Percentiles rank a stretch among this genome's conserved stretches.
phyloP scores from a whole-genome alignment of 2,888 invertebrate genomes.

The Criorhina ranunculi region DNA sequence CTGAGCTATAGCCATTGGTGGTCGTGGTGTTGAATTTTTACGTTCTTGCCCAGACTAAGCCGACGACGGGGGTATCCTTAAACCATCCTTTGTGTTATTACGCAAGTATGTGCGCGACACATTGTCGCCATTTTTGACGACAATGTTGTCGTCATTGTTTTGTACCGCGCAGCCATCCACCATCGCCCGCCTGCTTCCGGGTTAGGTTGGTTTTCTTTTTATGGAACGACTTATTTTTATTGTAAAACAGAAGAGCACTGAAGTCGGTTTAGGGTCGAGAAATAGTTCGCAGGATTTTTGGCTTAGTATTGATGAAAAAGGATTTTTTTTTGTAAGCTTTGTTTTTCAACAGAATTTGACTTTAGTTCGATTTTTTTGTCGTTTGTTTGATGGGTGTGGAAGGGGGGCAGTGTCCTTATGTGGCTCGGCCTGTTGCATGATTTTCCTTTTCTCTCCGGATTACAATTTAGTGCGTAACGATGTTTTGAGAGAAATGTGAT shows the following conservation, averaged over 20 bases:
- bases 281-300: slow-evolving; percentile 43
- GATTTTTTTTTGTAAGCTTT: slow-evolving; percentile 34
- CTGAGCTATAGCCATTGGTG: slow-evolving; percentile 60
- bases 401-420: background rate
- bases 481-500: slow-evolving; percentile 26
- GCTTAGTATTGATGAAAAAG: slow-evolving; percentile 67
- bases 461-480: slow-evolving; percentile 18
- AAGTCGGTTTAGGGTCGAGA: slow-evolving; percentile 3
- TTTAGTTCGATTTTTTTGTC: slow-evolving; percentile 17
- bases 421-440: slow-evolving; percentile 34
- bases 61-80: slow-evolving; percentile 9
- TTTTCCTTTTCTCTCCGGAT: slow-evolving; percentile 20
- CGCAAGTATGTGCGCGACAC: slow-evolving; percentile 59
- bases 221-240: slow-evolving; percentile 49
- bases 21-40: slow-evolving; percentile 53
- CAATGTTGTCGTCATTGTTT: slow-evolving; percentile 31
- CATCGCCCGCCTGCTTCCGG: slow-evolving; percentile 27
- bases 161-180: background rate
- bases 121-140: slow-evolving; percentile 58
- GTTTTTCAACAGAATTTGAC: slow-evolving; percentile 43
- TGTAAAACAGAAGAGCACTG: slow-evolving; percentile 32
- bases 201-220: slow-evolving; percentile 16
- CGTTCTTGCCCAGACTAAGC: slow-evolving; percentile 10
- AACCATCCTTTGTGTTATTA: slow-evolving; percentile 12
- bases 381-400: background rate